Percentiles rank a stretch among this genome's conserved stretches.
phyloP scores from a whole-genome alignment of 2,888 invertebrate genomes.

The Tipula lateralis region DNA sequence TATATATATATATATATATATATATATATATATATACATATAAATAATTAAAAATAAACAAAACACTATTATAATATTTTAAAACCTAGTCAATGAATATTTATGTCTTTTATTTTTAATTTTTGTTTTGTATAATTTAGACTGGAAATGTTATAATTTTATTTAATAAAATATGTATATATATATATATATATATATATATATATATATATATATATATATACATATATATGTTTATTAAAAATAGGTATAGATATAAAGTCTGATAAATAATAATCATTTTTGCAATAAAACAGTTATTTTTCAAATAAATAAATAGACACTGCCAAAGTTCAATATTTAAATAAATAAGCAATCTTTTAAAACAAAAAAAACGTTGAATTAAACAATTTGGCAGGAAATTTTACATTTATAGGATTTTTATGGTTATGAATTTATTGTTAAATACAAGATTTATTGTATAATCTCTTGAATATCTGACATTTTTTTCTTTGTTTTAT shows the following conservation, averaged over 20 bases:
- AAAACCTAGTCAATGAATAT: background rate
- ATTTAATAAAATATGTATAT: background rate
- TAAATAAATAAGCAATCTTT: conserved; percentile 9
- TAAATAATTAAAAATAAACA: background rate
- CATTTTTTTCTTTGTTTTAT: conserved; percentile 1
- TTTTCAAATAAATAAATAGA: conserved; percentile 3
- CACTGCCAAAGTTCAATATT: conserved; percentile 25
- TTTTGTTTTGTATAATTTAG: conserved; percentile 19
- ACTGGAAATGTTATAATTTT: background rate
- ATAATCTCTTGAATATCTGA: background rate
- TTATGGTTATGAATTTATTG: conserved; percentile 11
- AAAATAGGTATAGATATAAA: background rate
- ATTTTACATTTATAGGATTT: background rate
- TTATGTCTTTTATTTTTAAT: background rate
- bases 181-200: too few species aligned
- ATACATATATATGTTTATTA: too few species aligned
- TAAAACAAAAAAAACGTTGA: background rate
- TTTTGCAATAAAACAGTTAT: background rate
- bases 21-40: too few species aligned
- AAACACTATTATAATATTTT: background rate
- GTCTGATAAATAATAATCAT: conserved; percentile 2
- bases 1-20: too few species aligned
- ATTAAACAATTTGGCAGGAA: background rate
- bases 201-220: too few species aligned
- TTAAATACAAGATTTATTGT: background rate